A percentile compares a stretch with the other conserved stretches of the same genome.
Conservation (phyloP, 2,888 invertebrate species). For the Cosmorhoe ocellata region DNA sequence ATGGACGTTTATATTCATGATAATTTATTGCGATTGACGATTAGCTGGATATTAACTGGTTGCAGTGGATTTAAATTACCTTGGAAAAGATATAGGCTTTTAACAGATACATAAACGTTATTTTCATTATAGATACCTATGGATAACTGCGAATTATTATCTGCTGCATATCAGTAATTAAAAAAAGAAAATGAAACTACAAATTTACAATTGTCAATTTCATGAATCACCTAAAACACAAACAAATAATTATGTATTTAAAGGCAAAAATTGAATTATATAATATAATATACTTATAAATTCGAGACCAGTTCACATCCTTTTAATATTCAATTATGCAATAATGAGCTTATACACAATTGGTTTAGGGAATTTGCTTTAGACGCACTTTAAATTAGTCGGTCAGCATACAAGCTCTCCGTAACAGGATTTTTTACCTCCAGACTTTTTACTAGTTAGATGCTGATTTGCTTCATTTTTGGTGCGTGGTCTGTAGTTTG, state of each 20-base stretch:
- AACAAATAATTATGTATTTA: no score
- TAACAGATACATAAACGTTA: no score
- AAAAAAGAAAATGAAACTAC: neutral
- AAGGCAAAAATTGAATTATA: no score
- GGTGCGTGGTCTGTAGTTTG: conserved; percentile 53
- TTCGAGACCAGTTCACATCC: conserved; percentile 34
- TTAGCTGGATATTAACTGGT: conserved; percentile 54
- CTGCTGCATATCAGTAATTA: neutral
- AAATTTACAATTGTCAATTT: no score
- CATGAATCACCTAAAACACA: no score
- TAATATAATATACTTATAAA: no score
- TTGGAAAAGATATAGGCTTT: no score
- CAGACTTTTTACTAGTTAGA: conserved; percentile 32
- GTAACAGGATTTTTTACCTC: conserved; percentile 19
- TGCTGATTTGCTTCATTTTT: conserved; percentile 34
- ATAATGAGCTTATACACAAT: conserved; percentile 32
- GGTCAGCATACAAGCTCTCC: conserved; percentile 36
- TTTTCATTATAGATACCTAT: no score
- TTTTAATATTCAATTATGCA: conserved; percentile 37
- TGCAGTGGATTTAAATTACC: neutral
- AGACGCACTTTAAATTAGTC: conserved; percentile 44
- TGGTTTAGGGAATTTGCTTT: conserved; percentile 52
- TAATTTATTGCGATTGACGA: conserved; percentile 53
- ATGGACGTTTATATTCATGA: conserved; percentile 50
- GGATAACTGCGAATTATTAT: no score